These are phyloP conservation scores for Mythimna albipuncta DNA, from an alignment of 2,888 invertebrate genomes.

Conservation along the genomic window DNA sequence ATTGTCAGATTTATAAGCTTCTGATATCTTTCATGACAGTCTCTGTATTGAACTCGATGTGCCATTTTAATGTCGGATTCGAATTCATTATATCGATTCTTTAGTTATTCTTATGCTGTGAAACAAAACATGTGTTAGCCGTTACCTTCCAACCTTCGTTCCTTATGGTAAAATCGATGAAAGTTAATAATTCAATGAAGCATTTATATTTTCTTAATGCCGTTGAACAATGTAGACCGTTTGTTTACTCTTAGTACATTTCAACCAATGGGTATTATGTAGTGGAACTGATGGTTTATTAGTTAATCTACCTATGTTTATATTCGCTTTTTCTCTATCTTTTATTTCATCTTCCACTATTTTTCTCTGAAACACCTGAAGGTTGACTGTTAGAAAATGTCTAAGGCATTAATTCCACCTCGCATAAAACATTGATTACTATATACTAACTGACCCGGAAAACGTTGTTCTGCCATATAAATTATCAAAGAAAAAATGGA, in stretches of 20 bases:
- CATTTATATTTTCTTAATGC: background rate
- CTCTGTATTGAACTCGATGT: background rate
- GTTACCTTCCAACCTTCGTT: background rate
- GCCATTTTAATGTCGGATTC: background rate
- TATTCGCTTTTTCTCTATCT: too few relatives aligned
- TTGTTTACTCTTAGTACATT: background rate
- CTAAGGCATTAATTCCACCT: too few relatives aligned
- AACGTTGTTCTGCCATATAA: too few relatives aligned
- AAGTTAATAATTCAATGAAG: slow-evolving; percentile 6
- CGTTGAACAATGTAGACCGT: background rate
- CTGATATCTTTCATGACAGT: background rate
- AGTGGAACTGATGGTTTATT: background rate
- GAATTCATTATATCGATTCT: slow-evolving; percentile 1
- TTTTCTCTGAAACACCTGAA: too few relatives aligned
- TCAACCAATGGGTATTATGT: slow-evolving; percentile 1
- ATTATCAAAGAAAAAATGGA: too few relatives aligned
- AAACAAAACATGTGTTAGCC: slow-evolving; percentile 14
- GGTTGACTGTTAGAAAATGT: too few relatives aligned
- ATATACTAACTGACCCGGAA: too few relatives aligned
- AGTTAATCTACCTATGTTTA: too few relatives aligned
- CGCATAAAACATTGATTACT: too few relatives aligned
- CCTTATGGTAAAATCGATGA: background rate
- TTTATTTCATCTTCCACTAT: too few relatives aligned
- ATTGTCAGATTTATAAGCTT: background rate
- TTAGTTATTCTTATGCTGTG: slow-evolving; percentile 1